Evolutionary conservation across 2,888 invertebrate genomes (phyloP).

Genomic region (Mesorhabditis spiculigera): DNA sequence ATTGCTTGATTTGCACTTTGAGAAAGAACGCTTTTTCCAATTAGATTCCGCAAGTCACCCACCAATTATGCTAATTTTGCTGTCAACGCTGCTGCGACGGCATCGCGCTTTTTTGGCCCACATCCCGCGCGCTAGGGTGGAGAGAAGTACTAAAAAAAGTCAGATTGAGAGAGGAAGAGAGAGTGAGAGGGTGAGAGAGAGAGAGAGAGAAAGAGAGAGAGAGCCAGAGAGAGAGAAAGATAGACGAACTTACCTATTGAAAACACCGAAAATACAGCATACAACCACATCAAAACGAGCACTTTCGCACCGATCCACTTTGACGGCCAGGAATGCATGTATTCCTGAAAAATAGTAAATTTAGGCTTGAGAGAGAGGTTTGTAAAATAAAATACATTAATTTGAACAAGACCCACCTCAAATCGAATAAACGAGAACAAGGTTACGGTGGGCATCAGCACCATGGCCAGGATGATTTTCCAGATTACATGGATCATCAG

Average conservation of each 20-base stretch:
- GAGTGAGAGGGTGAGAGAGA: too few species aligned
- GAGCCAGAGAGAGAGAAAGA: too few species aligned
- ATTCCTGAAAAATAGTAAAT: neutral
- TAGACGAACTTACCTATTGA: neutral
- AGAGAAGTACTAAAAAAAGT: neutral
- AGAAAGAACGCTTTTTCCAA: too few species aligned
- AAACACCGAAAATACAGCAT: neutral
- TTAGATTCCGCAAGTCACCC: neutral
- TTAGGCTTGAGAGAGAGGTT: too few species aligned
- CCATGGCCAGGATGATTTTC: conserved; percentile 25
- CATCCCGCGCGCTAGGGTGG: neutral
- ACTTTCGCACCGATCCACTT: neutral
- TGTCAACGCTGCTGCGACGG: neutral
- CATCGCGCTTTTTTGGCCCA: neutral
- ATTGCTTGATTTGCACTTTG: neutral
- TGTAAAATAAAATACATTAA: neutral
- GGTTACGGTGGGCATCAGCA: conserved; percentile 23
- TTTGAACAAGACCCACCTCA: conserved; percentile 15
- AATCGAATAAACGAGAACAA: conserved; percentile 23
- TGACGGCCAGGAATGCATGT: neutral
- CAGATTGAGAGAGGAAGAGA: too few species aligned
- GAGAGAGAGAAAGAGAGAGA: too few species aligned
- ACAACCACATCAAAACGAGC: neutral
- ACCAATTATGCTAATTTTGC: conserved; percentile 4
- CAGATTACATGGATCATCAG: conserved; percentile 24